Evolutionary conservation across 1,140 invertebrate genomes (phyloP).

Genomic region (Aphis gossypii): DNA sequence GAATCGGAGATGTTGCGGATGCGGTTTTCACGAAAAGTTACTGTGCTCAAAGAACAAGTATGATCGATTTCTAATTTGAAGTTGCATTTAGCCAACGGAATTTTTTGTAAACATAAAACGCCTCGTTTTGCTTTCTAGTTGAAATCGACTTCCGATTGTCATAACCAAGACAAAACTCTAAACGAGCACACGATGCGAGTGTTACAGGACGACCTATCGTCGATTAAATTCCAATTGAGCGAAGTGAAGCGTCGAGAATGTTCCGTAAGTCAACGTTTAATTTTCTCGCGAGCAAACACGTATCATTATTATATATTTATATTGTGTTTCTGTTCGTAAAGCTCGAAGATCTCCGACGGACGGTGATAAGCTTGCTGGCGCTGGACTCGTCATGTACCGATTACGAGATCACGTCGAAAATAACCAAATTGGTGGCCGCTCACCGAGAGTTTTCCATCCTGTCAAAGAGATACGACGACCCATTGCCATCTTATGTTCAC

Average conservation of each 20-base stretch:
- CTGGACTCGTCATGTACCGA: conserved; percentile 75
- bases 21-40: conserved; percentile 75
- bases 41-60: conserved; percentile 74
- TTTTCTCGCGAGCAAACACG: background rate
- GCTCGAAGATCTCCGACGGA: conserved; percentile 75
- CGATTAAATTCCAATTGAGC: conserved; percentile 74
- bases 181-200: conserved; percentile 74
- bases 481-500: conserved; percentile 54
- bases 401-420: conserved; percentile 77
- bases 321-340: conserved; percentile 60
- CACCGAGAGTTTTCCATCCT: conserved; percentile 80
- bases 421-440: conserved; percentile 79
- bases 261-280: conserved; percentile 26
- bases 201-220: conserved; percentile 75
- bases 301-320: background rate
- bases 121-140: conserved; percentile 63
- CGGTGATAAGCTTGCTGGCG: conserved; percentile 73
- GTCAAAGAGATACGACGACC: conserved; percentile 69
- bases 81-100: background rate
- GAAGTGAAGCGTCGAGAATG: conserved; percentile 66
- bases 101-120: background rate
- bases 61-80: background rate
- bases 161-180: conserved; percentile 74
- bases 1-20: conserved; percentile 76
- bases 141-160: conserved; percentile 70